phyloP scores from a whole-genome alignment of 2,113 vertebrate genomes.

The Lophotis ruficrista region DNA sequence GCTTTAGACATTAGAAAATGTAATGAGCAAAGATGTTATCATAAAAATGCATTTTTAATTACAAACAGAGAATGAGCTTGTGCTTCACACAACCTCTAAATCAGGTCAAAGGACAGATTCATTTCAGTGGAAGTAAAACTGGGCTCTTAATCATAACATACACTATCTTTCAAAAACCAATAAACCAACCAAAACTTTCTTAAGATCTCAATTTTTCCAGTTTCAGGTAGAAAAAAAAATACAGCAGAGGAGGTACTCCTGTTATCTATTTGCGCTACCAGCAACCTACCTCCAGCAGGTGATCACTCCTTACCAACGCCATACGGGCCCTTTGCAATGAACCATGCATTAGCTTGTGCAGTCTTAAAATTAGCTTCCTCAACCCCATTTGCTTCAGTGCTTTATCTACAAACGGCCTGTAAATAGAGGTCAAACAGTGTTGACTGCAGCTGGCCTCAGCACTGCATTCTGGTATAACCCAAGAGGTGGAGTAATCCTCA shows the following conservation, averaged over 20 bases:
- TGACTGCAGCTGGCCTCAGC: constrained; percentile 71
- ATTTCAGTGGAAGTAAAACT: neutral
- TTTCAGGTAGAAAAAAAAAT: neutral
- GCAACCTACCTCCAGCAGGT: constrained; percentile 86
- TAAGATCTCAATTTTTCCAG: neutral
- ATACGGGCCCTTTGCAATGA: constrained; percentile 92
- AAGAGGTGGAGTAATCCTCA: constrained; percentile 84
- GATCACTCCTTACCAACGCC: constrained; percentile 86
- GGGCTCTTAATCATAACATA: neutral
- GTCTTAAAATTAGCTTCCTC: constrained; percentile 93
- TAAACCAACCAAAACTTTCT: neutral
- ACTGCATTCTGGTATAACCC: constrained; percentile 67
- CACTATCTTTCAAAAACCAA: neutral
- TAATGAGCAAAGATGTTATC: neutral
- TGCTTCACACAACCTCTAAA: neutral
- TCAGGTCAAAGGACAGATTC: neutral
- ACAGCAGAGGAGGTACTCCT: neutral
- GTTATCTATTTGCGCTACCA: neutral
- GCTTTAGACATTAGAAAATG: neutral
- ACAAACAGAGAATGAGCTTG: neutral
- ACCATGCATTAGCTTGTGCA: constrained; percentile 98
- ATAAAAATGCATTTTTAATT: neutral
- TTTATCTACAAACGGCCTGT: constrained; percentile 98
- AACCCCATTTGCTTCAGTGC: constrained; percentile 99
- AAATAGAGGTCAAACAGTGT: constrained; percentile 92